phyloP scores from a whole-genome alignment of 2,797 vertebrate genomes.

The Gambelia wislizenii region DNA sequence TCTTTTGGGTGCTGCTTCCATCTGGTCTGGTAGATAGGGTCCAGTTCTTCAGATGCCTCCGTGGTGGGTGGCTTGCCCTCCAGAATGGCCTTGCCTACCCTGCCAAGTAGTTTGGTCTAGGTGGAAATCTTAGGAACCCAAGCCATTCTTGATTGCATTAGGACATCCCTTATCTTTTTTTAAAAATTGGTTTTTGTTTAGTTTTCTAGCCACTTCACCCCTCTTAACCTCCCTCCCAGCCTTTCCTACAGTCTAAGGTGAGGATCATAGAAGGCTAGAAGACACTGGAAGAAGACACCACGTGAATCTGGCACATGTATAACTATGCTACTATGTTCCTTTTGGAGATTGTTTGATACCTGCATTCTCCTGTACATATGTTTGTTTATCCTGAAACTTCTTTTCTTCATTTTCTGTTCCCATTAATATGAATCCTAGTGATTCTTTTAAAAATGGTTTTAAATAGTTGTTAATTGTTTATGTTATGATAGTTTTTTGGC shows the following conservation, averaged over 20 bases:
- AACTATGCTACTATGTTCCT: neutral
- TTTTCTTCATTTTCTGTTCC: neutral
- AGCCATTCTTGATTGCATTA: neutral
- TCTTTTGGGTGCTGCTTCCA: neutral
- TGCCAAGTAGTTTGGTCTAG: neutral
- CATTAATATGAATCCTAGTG: neutral
- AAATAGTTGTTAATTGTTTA: neutral
- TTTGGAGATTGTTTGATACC: neutral
- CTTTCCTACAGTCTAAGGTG: neutral
- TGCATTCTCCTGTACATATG: neutral
- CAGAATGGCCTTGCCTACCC: neutral
- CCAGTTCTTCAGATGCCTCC: neutral
- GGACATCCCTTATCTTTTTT: neutral
- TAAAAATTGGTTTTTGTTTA: neutral
- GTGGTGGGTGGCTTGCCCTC: neutral
- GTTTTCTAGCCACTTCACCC: neutral
- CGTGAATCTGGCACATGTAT: too few species aligned
- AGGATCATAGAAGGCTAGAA: neutral
- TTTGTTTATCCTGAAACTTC: neutral
- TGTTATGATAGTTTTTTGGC: neutral
- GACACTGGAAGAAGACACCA: neutral
- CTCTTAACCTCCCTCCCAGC: neutral
- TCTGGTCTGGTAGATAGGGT: neutral
- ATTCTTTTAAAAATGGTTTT: too few species aligned
- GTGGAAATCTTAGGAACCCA: neutral